Conservation (phyloP, 2,888 invertebrate genomes). For the Temnothorax unifasciatus region DNA sequence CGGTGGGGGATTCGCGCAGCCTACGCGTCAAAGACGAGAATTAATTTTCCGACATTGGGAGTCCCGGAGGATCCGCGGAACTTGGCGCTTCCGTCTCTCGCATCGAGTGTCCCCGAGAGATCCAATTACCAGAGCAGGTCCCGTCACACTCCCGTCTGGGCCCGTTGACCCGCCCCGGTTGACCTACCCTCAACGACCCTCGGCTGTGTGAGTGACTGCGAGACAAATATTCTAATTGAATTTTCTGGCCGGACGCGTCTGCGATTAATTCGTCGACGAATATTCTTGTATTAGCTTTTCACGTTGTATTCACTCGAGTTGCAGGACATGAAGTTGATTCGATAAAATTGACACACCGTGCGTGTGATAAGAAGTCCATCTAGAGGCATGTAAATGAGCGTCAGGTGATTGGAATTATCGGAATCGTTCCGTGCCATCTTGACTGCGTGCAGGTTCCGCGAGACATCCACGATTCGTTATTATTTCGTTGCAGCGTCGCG, state of each 20-base stretch:
- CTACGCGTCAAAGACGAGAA: neutral
- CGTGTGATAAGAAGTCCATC: constrained; percentile 55
- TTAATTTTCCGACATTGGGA: neutral
- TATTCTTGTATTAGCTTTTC: neutral
- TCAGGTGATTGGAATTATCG: constrained; percentile 66
- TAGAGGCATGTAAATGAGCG: constrained; percentile 73
- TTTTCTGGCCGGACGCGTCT: too few relatives aligned
- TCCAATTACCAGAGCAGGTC: neutral
- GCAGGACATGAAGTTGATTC: neutral
- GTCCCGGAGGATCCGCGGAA: neutral
- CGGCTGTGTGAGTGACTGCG: too few relatives aligned
- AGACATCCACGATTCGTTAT: neutral
- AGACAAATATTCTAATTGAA: too few relatives aligned
- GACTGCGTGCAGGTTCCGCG: neutral
- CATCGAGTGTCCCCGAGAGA: neutral
- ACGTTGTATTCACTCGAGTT: neutral
- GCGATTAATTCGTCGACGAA: too few relatives aligned
- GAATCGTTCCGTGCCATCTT: constrained; percentile 14
- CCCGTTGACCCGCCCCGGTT: too few relatives aligned
- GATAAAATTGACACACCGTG: constrained; percentile 17
- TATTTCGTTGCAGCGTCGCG: neutral
- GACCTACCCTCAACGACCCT: too few relatives aligned
- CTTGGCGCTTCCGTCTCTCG: neutral
- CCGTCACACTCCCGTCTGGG: too few relatives aligned
- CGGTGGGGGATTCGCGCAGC: neutral